Base-by-base conservation (phyloP, 2,113 vertebrate species). In the Micronisus gabar region DNA sequence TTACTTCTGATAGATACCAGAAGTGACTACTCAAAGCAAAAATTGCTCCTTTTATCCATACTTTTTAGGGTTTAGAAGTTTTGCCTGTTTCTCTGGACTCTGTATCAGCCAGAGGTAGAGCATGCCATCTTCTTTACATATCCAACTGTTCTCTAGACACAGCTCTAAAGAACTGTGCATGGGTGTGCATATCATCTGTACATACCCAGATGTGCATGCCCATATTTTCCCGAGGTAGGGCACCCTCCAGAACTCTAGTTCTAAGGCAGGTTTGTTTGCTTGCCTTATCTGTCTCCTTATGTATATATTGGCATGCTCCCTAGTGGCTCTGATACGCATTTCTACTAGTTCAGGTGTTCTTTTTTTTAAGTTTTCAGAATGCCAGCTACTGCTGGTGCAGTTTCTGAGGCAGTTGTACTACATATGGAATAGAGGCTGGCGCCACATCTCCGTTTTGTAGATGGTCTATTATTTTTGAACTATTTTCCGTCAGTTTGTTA, bases 171-270 rank as follows among this genome's bases (percentile, higher is more conserved):
- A 76, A 11, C 55, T 45, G 27, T 40, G 10, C 5, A 6, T 30
- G 29, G 26, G 15, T 45, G 25, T 65, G 18, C 16, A 3, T 26
- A 23, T 66, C 48, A 50, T 21, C n/a, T n/a, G 17, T 53, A 27
- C 7, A 5, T 36, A 65, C 34, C 11, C 30, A 40, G 10, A 36
- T 30, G 7, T 27, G 8, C 0, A 0, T 79, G 41, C 7, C 32
- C 7, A 1, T 70, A 19, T 62, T 71, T 83, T 81, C 66, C 30
- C 3, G 3, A 75, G 14, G 30, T 15, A 22, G 13, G 6, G 19
- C 32, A 29, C 10, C 5, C 25, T 70, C 36, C 25, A 78, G 67
- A 86, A 50, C 17, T 65, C 25, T 53, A 7, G 25, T 61, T 92
- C 73, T 10, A 58, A 53, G 13, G 15, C 7, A 67, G 15, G 14